Conservation (phyloP, 2,113 vertebrate species). For the Promerops cafer region DNA sequence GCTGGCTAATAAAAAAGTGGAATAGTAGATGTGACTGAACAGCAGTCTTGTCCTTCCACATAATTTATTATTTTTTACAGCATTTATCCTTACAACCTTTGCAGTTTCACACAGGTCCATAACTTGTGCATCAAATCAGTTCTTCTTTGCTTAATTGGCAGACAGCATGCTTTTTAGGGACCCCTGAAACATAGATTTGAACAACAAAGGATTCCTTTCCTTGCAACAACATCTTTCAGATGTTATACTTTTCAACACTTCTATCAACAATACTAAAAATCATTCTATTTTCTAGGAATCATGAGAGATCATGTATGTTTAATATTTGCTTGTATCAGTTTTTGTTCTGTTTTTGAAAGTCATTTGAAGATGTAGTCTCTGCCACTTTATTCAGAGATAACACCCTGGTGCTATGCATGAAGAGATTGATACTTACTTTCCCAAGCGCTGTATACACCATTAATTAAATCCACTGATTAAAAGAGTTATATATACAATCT, state of each 20-base stretch:
- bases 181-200: neutral
- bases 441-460: neutral
- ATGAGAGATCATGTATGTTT: neutral
- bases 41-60: neutral
- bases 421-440: neutral
- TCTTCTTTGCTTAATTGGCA: neutral
- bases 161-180: neutral
- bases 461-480: neutral
- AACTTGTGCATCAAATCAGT: neutral
- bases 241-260: neutral
- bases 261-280: neutral
- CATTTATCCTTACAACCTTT: neutral
- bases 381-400: neutral
- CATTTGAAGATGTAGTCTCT: neutral
- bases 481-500: neutral
- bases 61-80: neutral
- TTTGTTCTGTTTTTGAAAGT: neutral
- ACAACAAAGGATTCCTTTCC: neutral
- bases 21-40: neutral
- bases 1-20: neutral
- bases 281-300: neutral
- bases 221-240: neutral
- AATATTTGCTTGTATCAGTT: neutral
- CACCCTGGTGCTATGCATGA: neutral
- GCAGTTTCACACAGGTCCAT: neutral